These are phyloP conservation scores for Euura saliciscinereae DNA, from an alignment of 1,140 invertebrate species.

Conservation along the genomic window DNA sequence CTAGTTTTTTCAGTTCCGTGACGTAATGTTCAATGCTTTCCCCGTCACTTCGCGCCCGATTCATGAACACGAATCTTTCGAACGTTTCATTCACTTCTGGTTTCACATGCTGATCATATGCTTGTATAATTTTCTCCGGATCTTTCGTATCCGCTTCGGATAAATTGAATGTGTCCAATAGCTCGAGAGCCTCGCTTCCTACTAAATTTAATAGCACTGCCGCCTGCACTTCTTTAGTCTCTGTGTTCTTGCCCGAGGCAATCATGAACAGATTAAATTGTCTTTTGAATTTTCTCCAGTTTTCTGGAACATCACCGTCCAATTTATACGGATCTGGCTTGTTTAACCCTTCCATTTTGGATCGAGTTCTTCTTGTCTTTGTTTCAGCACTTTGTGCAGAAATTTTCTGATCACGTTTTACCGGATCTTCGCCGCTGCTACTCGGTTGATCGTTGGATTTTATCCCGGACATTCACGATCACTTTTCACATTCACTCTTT, in stretches of 20 bases:
- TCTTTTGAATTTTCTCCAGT: slow-evolving; percentile 20
- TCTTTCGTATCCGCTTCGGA: slow-evolving; percentile 9
- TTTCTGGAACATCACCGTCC: slow-evolving; percentile 20
- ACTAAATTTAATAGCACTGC: slow-evolving; percentile 20
- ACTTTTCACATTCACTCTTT: too few species aligned
- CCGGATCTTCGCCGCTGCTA: too few species aligned
- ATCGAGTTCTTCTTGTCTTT: too few species aligned
- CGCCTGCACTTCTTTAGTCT: slow-evolving; percentile 15
- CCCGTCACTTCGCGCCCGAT: slow-evolving; percentile 31
- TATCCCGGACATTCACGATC: too few species aligned
- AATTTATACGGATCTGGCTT: background rate
- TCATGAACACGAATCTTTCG: slow-evolving; percentile 36
- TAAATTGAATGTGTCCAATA: slow-evolving; percentile 22
- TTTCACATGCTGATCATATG: slow-evolving; percentile 32
- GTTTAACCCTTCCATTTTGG: slow-evolving; percentile 19
- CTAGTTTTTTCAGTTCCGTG: slow-evolving; percentile 33
- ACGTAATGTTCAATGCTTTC: slow-evolving; percentile 38
- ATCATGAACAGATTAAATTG: slow-evolving; percentile 17
- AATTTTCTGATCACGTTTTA: too few species aligned
- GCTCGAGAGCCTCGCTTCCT: slow-evolving; percentile 19
- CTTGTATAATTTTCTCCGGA: slow-evolving; percentile 13
- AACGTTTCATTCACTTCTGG: slow-evolving; percentile 35
- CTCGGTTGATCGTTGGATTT: too few species aligned
- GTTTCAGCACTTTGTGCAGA: too few species aligned
- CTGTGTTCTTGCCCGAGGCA: slow-evolving; percentile 9